phyloP scores from a whole-genome alignment of 2,888 invertebrate genomes.

The Nomada goodeniana region DNA sequence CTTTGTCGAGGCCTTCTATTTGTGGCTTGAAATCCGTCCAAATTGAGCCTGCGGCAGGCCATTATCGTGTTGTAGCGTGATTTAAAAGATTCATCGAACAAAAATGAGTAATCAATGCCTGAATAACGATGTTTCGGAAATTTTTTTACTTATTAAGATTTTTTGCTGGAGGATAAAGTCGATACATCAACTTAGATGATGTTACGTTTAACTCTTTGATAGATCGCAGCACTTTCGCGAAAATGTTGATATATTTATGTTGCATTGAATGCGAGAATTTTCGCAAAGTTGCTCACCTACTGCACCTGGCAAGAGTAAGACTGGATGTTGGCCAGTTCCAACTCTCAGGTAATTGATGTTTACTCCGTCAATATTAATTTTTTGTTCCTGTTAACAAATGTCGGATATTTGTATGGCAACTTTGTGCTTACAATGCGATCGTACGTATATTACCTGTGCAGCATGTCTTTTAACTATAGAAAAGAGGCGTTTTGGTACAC shows the following conservation, averaged over 20 bases:
- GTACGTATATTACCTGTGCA: constrained; percentile 16
- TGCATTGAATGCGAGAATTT: not conserved
- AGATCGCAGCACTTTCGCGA: constrained; percentile 22
- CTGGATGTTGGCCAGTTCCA: constrained; percentile 85
- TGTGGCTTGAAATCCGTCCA: constrained; percentile 94
- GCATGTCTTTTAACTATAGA: not conserved
- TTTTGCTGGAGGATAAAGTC: too few species aligned
- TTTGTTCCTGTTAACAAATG: constrained; percentile 86
- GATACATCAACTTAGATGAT: too few species aligned
- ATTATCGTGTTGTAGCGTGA: not conserved
- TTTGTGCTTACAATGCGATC: not conserved
- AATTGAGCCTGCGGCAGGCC: constrained; percentile 86
- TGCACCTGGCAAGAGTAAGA: constrained; percentile 92
- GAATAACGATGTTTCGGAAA: not conserved
- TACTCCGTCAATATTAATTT: constrained; percentile 87
- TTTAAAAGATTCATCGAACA: not conserved
- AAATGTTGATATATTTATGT: not conserved
- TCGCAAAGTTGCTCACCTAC: constrained; percentile 85
- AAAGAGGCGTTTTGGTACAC: not conserved
- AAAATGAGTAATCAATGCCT: not conserved
- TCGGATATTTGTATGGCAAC: too few species aligned
- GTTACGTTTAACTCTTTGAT: not conserved
- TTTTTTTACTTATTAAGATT: not conserved
- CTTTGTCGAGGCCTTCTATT: constrained; percentile 87
- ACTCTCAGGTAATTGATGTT: constrained; percentile 87